A percentile compares a stretch with the other conserved stretches of the same genome.
These are phyloP conservation scores for Sipunculus nudus DNA, from an alignment of 2,888 invertebrate species.

Conservation along the genomic window DNA sequence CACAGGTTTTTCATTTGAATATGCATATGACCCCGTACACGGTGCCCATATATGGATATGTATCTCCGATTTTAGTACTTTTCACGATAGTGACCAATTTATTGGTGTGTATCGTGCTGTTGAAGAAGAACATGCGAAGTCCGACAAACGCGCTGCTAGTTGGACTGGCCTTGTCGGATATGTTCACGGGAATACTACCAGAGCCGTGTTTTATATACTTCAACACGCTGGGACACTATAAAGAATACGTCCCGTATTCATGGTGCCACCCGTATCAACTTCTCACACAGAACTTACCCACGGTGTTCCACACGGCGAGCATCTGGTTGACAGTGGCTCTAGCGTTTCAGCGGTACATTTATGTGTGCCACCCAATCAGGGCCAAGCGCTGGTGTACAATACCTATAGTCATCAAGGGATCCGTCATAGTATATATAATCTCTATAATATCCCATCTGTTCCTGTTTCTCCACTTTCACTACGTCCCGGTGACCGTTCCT, in stretches of 20 bases:
- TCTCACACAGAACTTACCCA: slow-evolving; percentile 57
- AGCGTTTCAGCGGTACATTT: slow-evolving; percentile 92
- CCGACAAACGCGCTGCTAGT: slow-evolving; percentile 92
- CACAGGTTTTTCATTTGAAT: too few species aligned
- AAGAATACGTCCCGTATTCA: slow-evolving; percentile 80
- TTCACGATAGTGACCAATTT: slow-evolving; percentile 91
- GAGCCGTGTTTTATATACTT: slow-evolving; percentile 82
- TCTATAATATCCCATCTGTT: slow-evolving; percentile 86
- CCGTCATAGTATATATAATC: slow-evolving; percentile 80
- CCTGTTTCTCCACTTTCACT: slow-evolving; percentile 80
- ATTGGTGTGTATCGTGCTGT: slow-evolving; percentile 87
- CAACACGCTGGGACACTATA: slow-evolving; percentile 89
- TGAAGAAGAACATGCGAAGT: slow-evolving; percentile 89
- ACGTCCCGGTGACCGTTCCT: slow-evolving; percentile 72
- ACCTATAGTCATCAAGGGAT: slow-evolving; percentile 76
- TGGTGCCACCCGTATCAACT: slow-evolving; percentile 78
- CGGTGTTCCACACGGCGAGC: slow-evolving; percentile 86
- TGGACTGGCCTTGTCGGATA: slow-evolving; percentile 96
- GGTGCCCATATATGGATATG: slow-evolving; percentile 76
- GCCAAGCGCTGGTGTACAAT: slow-evolving; percentile 80
- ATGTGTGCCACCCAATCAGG: slow-evolving; percentile 90
- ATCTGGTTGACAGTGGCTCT: slow-evolving; percentile 92
- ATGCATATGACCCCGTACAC: slow-evolving; percentile 26
- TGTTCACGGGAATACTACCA: slow-evolving; percentile 77
- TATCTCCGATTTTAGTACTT: slow-evolving; percentile 84